These are phyloP conservation scores for Diarsia brunnea DNA, from an alignment of 2,888 invertebrate genomes.

Conservation along the genomic window DNA sequence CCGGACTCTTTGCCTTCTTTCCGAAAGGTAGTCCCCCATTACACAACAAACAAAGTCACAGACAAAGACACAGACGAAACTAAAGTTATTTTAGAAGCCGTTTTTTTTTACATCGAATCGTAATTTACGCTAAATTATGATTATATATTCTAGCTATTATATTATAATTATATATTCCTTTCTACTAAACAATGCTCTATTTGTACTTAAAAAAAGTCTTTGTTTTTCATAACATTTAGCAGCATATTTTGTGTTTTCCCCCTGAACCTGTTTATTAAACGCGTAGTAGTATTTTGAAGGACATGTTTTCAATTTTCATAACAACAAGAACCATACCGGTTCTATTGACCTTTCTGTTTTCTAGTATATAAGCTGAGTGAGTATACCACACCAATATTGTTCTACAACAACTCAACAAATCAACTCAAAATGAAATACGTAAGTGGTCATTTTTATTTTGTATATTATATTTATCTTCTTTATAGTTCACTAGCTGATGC, in stretches of 20 bases:
- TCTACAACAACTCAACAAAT: constrained; percentile 11
- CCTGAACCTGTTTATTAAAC: neutral
- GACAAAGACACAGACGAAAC: too few relatives aligned
- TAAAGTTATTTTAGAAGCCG: too few relatives aligned
- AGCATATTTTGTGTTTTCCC: neutral
- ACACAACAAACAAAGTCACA: too few relatives aligned
- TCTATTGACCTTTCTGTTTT: constrained; percentile 17
- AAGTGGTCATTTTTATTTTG: constrained; percentile 2
- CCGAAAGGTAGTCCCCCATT: too few relatives aligned
- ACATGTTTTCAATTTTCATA: neutral
- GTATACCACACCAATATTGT: constrained; percentile 8
- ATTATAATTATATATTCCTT: too few relatives aligned
- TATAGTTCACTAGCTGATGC: too few relatives aligned
- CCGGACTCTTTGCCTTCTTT: too few relatives aligned
- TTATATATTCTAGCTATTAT: too few relatives aligned
- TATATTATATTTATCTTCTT: neutral
- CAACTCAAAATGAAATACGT: constrained; percentile 29
- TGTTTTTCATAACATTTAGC: neutral
- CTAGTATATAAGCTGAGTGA: neutral
- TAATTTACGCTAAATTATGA: too few relatives aligned
- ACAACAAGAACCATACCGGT: neutral
- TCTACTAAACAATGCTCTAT: too few relatives aligned
- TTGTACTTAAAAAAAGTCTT: too few relatives aligned
- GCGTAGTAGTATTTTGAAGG: neutral
- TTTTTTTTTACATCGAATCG: too few relatives aligned